phyloP scores from a whole-genome alignment of 2,797 vertebrate species.

The Uromys caudimaculatus region DNA sequence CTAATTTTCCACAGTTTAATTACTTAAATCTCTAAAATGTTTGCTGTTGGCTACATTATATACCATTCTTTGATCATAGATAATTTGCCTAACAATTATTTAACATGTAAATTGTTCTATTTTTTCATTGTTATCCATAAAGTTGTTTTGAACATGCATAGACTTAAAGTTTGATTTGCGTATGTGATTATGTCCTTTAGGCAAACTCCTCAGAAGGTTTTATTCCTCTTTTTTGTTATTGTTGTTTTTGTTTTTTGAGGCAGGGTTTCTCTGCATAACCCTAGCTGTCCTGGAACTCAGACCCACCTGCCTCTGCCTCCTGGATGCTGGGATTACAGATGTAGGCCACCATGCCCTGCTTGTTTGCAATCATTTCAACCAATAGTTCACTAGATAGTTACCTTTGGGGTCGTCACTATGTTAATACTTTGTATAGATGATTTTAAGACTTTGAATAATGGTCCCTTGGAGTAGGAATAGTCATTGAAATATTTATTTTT shows the following conservation, averaged over 20 bases:
- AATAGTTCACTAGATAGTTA: background rate
- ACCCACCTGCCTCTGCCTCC: background rate
- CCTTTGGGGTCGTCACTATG: conserved; percentile 34
- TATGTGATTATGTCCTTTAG: conserved; percentile 47
- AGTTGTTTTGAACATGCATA: conserved; percentile 61
- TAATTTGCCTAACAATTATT: conserved; percentile 30
- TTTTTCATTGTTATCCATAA: background rate
- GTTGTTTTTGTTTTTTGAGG: background rate
- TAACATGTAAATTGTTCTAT: conserved; percentile 47
- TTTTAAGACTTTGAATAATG: conserved; percentile 47
- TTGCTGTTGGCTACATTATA: background rate
- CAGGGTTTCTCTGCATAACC: background rate
- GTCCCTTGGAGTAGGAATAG: conserved; percentile 18
- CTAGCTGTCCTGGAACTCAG: background rate
- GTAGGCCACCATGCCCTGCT: background rate
- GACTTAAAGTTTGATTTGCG: conserved; percentile 52
- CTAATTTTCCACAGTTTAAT: background rate
- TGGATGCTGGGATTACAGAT: background rate
- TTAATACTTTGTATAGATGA: conserved; percentile 41
- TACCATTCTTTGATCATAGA: conserved; percentile 9
- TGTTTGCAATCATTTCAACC: conserved; percentile 27
- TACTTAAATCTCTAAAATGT: conserved; percentile 28
- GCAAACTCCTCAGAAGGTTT: conserved; percentile 29
- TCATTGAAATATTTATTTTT: background rate
- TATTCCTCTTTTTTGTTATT: background rate